phyloP scores from a whole-genome alignment of 2,888 invertebrate genomes.

The Temnothorax unifasciatus region DNA sequence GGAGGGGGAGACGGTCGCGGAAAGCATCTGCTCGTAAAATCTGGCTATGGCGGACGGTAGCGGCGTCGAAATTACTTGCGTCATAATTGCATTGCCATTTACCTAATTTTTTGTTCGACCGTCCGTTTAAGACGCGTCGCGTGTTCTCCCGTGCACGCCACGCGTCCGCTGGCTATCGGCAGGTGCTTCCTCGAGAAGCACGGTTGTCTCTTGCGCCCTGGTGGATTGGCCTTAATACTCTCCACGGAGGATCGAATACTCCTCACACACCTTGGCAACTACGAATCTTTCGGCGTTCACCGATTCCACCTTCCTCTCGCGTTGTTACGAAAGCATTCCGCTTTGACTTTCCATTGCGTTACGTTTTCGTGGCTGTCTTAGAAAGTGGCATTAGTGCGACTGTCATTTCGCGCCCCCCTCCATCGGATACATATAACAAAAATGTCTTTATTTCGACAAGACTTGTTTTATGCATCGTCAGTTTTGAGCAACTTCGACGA shows the following conservation, averaged over 20 bases:
- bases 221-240: slow-evolving; percentile 45
- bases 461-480: not conserved
- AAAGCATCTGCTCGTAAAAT: slow-evolving; percentile 67
- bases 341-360: not conserved
- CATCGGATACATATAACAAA: not conserved
- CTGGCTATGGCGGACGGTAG: slow-evolving; percentile 45
- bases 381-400: not conserved
- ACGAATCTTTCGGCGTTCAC: not conserved
- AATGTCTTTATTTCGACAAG: not conserved
- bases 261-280: not conserved
- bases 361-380: not conserved
- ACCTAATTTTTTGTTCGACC: slow-evolving; percentile 69
- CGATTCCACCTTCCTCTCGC: not conserved
- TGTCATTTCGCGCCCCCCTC: not conserved
- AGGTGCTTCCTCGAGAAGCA: slow-evolving; percentile 61
- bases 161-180: slow-evolving; percentile 36
- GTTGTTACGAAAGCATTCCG: slow-evolving; percentile 1
- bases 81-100: slow-evolving; percentile 71
- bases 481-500: not conserved
- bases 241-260: not conserved
- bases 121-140: slow-evolving; percentile 71
- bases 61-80: slow-evolving; percentile 66
- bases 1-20: not conserved
- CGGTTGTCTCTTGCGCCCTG: not conserved
- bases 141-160: slow-evolving; percentile 53